These are phyloP conservation scores for Zaprionus camerounensis DNA, from an alignment of 1,140 invertebrate genomes.

Conservation along the genomic window DNA sequence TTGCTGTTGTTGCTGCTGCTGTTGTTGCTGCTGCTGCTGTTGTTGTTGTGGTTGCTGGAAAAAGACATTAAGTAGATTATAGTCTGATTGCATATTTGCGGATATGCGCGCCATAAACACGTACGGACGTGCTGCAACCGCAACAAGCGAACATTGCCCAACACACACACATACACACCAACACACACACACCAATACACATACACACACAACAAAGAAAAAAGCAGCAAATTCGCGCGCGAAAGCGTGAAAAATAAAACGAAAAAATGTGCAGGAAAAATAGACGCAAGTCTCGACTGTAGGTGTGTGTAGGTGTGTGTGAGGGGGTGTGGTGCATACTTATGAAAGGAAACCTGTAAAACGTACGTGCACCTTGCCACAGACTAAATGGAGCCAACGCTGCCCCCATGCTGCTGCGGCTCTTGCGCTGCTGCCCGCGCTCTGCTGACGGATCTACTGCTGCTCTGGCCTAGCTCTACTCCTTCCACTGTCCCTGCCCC, in stretches of 20 bases:
- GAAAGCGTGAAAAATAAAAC: constrained; percentile 11
- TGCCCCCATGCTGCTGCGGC: neutral
- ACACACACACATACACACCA: constrained; percentile 1
- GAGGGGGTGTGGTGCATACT: constrained; percentile 2
- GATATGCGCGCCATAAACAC: constrained; percentile 82
- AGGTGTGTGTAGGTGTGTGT: constrained; percentile 5
- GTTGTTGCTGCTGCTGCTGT: constrained; percentile 14
- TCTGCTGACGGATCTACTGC: neutral
- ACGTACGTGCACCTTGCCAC: constrained; percentile 78
- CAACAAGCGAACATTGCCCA: constrained; percentile 52
- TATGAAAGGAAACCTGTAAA: constrained; percentile 61
- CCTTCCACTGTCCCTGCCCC: no score
- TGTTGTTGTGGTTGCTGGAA: constrained; percentile 52
- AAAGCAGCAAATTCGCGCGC: neutral
- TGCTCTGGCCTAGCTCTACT: neutral
- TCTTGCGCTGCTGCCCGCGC: neutral
- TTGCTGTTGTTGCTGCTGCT: neutral
- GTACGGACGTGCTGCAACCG: constrained; percentile 81
- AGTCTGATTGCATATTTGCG: constrained; percentile 83
- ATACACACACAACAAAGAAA: neutral
- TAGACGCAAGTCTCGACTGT: neutral
- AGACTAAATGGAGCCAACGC: constrained; percentile 75
- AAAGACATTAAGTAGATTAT: constrained; percentile 83
- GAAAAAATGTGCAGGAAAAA: constrained; percentile 1
- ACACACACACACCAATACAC: neutral